Percentiles rank a stretch among this genome's conserved stretches.
Evolutionary conservation across 2,888 invertebrate species (phyloP).

Genomic region (Yponomeuta cagnagella): DNA sequence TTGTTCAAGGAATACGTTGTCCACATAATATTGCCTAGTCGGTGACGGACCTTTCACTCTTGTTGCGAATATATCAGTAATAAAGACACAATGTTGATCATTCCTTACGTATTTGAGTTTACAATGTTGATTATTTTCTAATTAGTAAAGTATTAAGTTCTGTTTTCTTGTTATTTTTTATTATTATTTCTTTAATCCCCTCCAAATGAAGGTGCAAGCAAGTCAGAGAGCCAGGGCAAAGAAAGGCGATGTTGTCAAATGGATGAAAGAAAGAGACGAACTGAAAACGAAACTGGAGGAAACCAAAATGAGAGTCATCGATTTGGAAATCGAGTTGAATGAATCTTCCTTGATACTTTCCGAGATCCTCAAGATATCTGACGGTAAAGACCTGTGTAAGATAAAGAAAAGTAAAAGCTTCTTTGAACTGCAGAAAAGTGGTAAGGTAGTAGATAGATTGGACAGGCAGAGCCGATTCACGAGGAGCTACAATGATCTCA

Average conservation of each 20-base stretch:
- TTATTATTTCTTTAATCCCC: slow-evolving; percentile 52
- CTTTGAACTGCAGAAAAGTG: slow-evolving; percentile 72
- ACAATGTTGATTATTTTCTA: slow-evolving; percentile 60
- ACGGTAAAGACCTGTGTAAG: slow-evolving; percentile 47
- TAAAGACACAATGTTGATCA: slow-evolving; percentile 54
- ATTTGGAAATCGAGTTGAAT: slow-evolving; percentile 71
- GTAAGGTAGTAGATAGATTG: slow-evolving; percentile 76
- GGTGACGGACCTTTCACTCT: slow-evolving; percentile 66
- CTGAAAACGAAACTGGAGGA: slow-evolving; percentile 57
- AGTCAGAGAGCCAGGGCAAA: slow-evolving; percentile 45
- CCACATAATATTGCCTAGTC: slow-evolving; percentile 48
- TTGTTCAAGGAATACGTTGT: slow-evolving; percentile 63
- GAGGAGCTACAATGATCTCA: slow-evolving; percentile 60
- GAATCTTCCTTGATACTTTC: slow-evolving; percentile 70
- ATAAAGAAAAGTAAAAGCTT: slow-evolving; percentile 65
- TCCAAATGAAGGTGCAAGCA: slow-evolving; percentile 53
- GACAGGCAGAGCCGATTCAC: slow-evolving; percentile 65
- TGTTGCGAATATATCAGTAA: slow-evolving; percentile 55
- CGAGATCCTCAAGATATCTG: slow-evolving; percentile 65
- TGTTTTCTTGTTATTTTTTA: slow-evolving; percentile 38
- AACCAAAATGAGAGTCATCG: slow-evolving; percentile 62
- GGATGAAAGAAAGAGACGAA: slow-evolving; percentile 50
- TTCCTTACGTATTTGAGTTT: slow-evolving; percentile 58
- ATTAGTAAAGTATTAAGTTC: slow-evolving; percentile 41
- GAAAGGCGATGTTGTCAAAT: slow-evolving; percentile 44